A percentile compares a stretch with the other conserved stretches of the same genome.
These are phyloP conservation scores for Calephelis perditalis DNA, from an alignment of 2,888 invertebrate species.

Conservation along the genomic window DNA sequence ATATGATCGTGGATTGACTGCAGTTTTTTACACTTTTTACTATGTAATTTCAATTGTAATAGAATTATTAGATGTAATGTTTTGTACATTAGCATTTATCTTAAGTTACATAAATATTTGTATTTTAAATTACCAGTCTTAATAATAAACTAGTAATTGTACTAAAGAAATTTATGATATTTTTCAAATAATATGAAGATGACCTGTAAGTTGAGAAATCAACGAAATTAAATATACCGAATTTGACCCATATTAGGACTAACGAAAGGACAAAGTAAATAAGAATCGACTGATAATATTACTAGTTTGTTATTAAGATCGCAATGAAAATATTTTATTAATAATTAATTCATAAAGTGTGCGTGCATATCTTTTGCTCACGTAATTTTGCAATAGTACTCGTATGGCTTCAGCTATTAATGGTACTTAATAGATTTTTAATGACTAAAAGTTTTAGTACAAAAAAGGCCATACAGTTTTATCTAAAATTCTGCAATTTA, in stretches of 20 bases:
- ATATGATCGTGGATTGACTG: conserved; percentile 3
- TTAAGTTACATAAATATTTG: conserved; percentile 5
- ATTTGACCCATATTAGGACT: background rate
- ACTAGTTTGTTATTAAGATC: conserved; percentile 1
- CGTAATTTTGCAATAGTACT: background rate
- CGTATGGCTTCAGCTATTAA: conserved; percentile 6
- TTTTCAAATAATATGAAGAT: background rate
- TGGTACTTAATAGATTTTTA: conserved; percentile 26
- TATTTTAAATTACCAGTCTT: conserved; percentile 1
- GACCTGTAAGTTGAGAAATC: background rate
- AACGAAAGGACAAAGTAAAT: background rate
- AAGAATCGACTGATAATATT: background rate
- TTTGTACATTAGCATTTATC: conserved; percentile 7
- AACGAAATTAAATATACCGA: no score
- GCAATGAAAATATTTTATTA: background rate
- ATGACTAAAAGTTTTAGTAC: conserved; percentile 49
- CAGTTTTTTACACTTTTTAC: conserved; percentile 5
- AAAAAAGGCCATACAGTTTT: conserved; percentile 63
- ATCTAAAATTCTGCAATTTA: conserved; percentile 56
- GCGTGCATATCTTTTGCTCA: background rate
- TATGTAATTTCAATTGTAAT: conserved; percentile 2
- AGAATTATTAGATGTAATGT: conserved; percentile 3
- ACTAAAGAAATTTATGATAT: background rate
- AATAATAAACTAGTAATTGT: conserved; percentile 7
- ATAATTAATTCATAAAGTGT: background rate